Conservation (phyloP, 1,140 invertebrate genomes). For the Diorhabda carinulata region DNA sequence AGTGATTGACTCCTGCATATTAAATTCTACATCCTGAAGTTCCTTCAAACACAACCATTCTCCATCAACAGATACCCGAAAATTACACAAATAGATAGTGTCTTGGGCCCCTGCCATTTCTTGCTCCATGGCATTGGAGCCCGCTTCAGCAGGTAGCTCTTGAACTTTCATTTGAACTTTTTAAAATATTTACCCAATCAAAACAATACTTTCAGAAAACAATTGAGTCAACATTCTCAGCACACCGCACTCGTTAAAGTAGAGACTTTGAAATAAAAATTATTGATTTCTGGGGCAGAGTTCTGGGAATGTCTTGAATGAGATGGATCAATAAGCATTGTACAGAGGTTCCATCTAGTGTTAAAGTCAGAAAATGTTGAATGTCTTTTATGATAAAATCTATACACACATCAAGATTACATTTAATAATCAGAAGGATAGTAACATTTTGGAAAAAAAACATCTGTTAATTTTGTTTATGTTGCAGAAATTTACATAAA, state of each 20-base stretch:
- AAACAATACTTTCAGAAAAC: not conserved
- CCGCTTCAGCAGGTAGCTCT: constrained; percentile 34
- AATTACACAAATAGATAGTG: constrained; percentile 96
- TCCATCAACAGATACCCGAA: constrained; percentile 93
- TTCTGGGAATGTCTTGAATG: not conserved
- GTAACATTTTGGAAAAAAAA: too few species aligned
- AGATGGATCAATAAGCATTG: too few species aligned
- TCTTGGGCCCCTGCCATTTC: constrained; percentile 85
- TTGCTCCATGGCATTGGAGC: constrained; percentile 49
- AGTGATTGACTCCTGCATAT: constrained; percentile 63
- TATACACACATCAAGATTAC: too few species aligned
- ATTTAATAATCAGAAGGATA: too few species aligned
- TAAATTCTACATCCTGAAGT: constrained; percentile 82
- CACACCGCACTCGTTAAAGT: not conserved
- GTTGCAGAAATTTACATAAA: too few species aligned
- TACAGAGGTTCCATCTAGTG: too few species aligned
- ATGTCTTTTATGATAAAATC: too few species aligned
- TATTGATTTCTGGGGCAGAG: constrained; percentile 8
- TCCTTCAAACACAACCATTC: constrained; percentile 97
- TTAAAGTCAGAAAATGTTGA: too few species aligned
- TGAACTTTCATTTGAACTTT: constrained; percentile 38
- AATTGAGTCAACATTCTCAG: not conserved
- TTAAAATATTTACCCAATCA: not conserved
- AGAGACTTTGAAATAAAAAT: not conserved
- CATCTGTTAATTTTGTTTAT: too few species aligned